Evolutionary conservation across 2,888 invertebrate species (phyloP).

Genomic region (Ochropleura leucogaster): DNA sequence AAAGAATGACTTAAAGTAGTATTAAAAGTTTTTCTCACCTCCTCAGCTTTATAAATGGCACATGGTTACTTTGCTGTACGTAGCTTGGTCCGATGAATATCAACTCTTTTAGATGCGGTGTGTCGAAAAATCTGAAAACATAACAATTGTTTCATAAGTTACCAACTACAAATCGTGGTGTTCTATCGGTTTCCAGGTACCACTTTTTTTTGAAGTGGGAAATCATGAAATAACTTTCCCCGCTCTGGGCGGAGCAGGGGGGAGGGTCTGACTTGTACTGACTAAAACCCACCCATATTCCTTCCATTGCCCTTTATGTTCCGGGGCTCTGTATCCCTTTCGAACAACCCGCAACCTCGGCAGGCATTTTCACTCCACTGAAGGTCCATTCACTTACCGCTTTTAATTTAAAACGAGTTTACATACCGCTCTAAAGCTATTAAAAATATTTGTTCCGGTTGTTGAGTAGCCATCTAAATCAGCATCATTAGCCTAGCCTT

Average conservation of each 20-base stretch:
- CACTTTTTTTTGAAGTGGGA: no score
- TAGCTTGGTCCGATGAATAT: conserved; percentile 83
- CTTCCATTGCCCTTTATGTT: no score
- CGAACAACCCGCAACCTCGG: no score
- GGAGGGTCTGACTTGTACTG: no score
- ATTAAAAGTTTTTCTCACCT: conserved; percentile 71
- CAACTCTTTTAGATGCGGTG: conserved; percentile 78
- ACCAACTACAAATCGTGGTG: no score
- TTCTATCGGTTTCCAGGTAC: no score
- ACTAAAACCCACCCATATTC: no score
- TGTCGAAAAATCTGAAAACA: conserved; percentile 82
- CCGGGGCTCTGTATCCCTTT: no score
- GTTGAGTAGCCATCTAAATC: background rate
- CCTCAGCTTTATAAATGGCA: conserved; percentile 77
- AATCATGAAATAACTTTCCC: no score
- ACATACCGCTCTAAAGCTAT: background rate
- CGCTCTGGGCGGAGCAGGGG: no score
- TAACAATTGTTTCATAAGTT: no score
- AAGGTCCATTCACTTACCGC: background rate
- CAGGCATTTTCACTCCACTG: background rate
- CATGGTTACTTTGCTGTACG: conserved; percentile 68
- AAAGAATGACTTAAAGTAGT: background rate
- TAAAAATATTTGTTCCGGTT: background rate
- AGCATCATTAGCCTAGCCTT: no score
- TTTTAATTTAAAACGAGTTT: background rate